Conservation (phyloP, 2,113 vertebrate species). For the Puntigrus tetrazona region DNA sequence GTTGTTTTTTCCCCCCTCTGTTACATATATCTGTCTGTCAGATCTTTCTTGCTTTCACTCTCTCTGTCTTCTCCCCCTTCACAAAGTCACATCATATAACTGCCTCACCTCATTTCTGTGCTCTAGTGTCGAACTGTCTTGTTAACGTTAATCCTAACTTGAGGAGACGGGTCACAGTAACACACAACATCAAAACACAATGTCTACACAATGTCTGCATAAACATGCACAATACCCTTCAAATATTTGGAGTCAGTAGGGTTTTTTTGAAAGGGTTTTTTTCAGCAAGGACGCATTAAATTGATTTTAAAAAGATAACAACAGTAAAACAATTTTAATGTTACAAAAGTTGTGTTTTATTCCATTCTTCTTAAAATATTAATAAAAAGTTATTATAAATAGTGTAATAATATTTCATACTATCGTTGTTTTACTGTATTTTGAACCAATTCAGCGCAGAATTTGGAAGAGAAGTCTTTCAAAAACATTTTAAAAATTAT, state of each 20-base stretch:
- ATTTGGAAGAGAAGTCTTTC: neutral
- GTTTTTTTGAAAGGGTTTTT: neutral
- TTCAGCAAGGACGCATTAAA: neutral
- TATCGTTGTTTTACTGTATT: neutral
- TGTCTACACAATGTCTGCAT: neutral
- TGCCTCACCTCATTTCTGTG: conserved; percentile 12
- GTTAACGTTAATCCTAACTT: neutral
- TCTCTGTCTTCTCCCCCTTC: neutral
- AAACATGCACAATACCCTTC: neutral
- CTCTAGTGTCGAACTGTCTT: neutral
- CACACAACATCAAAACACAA: neutral
- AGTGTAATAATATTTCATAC: neutral
- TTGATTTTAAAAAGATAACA: too few species aligned
- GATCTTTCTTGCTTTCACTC: conserved; percentile 23
- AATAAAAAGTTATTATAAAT: neutral
- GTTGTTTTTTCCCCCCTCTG: neutral
- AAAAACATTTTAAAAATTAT: neutral
- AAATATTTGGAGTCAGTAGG: neutral
- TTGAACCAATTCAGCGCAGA: neutral
- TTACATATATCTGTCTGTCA: neutral
- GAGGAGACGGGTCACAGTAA: conserved; percentile 1
- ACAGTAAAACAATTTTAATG: neutral
- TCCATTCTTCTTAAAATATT: too few species aligned
- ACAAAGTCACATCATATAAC: conserved; percentile 29
- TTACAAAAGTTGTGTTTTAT: neutral